phyloP scores from a whole-genome alignment of 2,797 vertebrate genomes.

The Hippopotamyrus pictus region DNA sequence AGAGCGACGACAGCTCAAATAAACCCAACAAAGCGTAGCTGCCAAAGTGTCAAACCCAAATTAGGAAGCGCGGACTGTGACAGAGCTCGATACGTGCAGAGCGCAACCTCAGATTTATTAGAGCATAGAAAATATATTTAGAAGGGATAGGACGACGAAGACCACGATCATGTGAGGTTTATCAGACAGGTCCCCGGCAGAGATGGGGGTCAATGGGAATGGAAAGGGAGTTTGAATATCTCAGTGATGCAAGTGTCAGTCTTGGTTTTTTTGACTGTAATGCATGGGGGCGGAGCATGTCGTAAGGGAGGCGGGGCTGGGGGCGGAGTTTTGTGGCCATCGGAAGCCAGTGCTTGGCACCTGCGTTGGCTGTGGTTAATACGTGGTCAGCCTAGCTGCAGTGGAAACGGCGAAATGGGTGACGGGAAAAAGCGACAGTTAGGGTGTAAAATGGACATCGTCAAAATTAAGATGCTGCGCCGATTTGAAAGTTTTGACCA shows the following conservation, averaged over 20 bases:
- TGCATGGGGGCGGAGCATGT: not conserved
- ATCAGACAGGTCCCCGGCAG: not conserved
- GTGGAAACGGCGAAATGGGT: not conserved
- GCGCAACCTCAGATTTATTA: not conserved
- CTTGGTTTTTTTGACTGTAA: not conserved
- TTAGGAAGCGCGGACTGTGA: not conserved
- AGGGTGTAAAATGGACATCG: not conserved
- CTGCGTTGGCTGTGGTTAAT: not conserved
- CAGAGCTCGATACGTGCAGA: not conserved
- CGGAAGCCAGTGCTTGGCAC: not conserved
- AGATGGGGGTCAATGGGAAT: not conserved
- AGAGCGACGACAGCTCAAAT: not conserved
- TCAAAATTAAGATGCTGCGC: not conserved
- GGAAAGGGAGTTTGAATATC: not conserved
- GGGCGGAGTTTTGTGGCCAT: not conserved
- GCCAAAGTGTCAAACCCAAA: conserved; percentile 10
- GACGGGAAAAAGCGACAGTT: not conserved
- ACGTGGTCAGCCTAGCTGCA: not conserved
- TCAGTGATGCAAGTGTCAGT: not conserved
- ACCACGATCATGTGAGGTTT: not conserved
- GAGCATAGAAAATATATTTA: not conserved
- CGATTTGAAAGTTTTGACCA: not conserved
- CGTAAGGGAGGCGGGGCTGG: not conserved
- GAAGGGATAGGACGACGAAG: not conserved
- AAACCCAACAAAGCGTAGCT: conserved; percentile 5